A percentile compares a stretch with the other conserved stretches of the same genome.
Evolutionary conservation across 2,797 vertebrate genomes (phyloP).

Genomic region (Brachymystax lenok): DNA sequence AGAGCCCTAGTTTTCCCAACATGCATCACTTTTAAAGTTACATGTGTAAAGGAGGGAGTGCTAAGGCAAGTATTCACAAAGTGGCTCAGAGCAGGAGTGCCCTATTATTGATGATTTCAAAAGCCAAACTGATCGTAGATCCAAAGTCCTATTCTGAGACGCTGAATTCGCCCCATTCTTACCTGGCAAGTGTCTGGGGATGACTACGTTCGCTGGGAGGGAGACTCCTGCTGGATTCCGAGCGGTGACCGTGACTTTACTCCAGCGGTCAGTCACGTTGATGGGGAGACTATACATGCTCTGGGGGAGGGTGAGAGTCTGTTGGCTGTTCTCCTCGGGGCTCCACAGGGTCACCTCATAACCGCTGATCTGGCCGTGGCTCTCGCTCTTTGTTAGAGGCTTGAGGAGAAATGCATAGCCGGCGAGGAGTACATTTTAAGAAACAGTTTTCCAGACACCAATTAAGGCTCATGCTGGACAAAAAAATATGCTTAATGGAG

Average conservation of each 20-base stretch:
- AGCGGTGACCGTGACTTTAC: conserved; percentile 56
- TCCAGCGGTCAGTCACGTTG: conserved; percentile 52
- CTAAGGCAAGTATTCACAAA: background rate
- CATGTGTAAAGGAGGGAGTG: too few relatives aligned
- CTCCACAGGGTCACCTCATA: conserved; percentile 70
- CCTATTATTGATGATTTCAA: background rate
- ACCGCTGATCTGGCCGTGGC: conserved; percentile 62
- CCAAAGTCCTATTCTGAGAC: background rate
- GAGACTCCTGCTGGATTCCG: conserved; percentile 63
- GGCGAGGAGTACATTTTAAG: background rate
- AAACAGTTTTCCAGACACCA: background rate
- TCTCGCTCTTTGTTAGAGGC: conserved; percentile 65
- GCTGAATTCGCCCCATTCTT: conserved; percentile 1
- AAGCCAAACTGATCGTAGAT: background rate
- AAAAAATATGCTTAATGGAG: background rate
- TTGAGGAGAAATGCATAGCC: conserved; percentile 33
- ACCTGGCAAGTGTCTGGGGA: conserved; percentile 41
- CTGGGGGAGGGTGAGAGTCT: conserved; percentile 26
- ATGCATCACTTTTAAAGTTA: background rate
- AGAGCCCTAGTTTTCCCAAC: background rate
- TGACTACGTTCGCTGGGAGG: conserved; percentile 46
- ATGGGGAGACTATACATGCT: conserved; percentile 37
- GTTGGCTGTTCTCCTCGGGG: conserved; percentile 43
- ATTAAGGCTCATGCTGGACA: too few relatives aligned
- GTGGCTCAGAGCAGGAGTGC: background rate